These are phyloP conservation scores for Chiroxiphia lanceolata DNA, from an alignment of 2,797 vertebrate genomes.

Conservation along the genomic window DNA sequence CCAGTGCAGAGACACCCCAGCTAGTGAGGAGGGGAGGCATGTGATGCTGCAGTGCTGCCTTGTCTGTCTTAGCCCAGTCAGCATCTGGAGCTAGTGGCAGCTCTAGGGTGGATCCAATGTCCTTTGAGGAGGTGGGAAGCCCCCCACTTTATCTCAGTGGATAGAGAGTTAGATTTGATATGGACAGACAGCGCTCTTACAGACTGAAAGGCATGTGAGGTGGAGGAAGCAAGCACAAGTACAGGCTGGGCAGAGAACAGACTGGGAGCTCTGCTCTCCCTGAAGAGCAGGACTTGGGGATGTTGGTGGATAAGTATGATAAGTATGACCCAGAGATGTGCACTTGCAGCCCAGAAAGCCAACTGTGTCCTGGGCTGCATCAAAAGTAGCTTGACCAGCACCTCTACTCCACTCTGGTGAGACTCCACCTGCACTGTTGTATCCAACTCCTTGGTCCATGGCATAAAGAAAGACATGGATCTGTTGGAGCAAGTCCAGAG, in stretches of 20 bases:
- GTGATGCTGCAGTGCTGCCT: neutral
- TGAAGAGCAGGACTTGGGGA: neutral
- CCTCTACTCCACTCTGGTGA: neutral
- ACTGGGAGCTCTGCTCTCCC: neutral
- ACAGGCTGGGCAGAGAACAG: neutral
- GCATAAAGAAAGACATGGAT: neutral
- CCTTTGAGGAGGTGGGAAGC: neutral
- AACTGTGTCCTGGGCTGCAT: neutral
- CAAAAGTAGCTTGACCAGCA: neutral
- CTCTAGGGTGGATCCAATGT: neutral
- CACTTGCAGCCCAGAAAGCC: neutral
- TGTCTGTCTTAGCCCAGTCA: neutral
- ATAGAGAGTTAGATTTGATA: neutral
- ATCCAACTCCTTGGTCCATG: neutral
- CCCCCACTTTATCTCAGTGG: neutral
- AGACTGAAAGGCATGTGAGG: neutral
- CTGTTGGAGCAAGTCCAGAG: neutral
- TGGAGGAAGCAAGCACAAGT: neutral
- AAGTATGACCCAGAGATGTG: neutral
- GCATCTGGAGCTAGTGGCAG: neutral
- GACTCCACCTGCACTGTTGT: neutral
- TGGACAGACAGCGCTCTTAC: neutral
- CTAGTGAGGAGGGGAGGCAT: neutral
- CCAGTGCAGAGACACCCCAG: neutral
- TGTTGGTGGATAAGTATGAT: neutral